phyloP scores from a whole-genome alignment of 2,797 vertebrate species.

The Stomatorhinus walkeri region DNA sequence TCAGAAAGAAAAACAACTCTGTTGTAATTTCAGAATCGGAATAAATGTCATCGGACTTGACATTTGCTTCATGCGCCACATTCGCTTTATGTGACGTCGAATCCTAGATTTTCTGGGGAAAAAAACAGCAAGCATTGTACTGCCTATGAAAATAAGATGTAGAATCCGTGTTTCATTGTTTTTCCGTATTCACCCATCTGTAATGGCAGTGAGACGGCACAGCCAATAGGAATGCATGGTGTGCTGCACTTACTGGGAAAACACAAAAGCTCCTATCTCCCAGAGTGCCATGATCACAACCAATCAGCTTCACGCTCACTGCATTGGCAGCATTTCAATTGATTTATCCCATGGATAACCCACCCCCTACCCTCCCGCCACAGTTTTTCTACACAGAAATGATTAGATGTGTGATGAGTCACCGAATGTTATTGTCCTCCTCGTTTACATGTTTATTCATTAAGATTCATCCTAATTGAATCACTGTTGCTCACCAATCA shows the following conservation, averaged over 20 bases:
- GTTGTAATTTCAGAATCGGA: not conserved
- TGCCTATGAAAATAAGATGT: not conserved
- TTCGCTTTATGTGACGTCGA: not conserved
- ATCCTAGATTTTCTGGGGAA: not conserved
- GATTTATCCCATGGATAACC: not conserved
- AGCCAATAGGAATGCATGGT: not conserved
- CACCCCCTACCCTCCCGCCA: not conserved
- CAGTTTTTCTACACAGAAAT: slow-evolving; percentile 41
- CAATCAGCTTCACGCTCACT: not conserved
- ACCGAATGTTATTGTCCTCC: slow-evolving; percentile 37
- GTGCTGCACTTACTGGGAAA: not conserved
- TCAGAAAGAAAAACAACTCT: not conserved
- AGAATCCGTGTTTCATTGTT: not conserved
- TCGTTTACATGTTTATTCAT: slow-evolving; percentile 37
- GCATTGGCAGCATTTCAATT: not conserved
- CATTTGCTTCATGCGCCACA: not conserved
- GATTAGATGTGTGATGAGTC: slow-evolving; percentile 39
- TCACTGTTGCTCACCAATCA: slow-evolving; percentile 35
- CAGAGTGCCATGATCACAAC: not conserved
- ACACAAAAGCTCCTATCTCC: not conserved
- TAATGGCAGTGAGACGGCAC: slow-evolving; percentile 14
- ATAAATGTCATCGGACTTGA: not conserved
- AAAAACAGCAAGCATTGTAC: not conserved
- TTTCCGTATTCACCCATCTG: not conserved
- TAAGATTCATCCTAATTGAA: slow-evolving; percentile 40